Base-by-base conservation (phyloP, 2,113 vertebrate species). In the Chloroceryle aenea region DNA sequence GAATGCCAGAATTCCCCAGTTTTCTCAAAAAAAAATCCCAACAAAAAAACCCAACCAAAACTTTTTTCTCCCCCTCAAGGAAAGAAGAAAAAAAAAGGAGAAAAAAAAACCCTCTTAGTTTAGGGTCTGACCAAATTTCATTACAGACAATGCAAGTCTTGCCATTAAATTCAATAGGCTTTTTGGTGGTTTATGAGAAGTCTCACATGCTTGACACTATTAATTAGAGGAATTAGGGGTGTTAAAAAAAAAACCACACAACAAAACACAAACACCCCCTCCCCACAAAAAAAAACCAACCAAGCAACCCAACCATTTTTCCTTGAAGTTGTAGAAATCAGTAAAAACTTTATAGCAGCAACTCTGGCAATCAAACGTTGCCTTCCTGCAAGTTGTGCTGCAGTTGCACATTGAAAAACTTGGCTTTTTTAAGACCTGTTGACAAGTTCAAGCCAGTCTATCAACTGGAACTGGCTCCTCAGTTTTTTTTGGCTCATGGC, bases 1-100 rank as follows among this genome's bases (percentile, higher is more conserved):
- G 85, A 95, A 95, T 94, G 77, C 78, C 52, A 93, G 63, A 95
- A 96, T 90, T 95, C 61, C 66, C 71, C 66, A 7, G 48, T 89
- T 94, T 81, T 84, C 69, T 58, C 26, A 66, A 88, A 92, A 79
- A 71, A 17, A 3, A 3, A 9, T 12, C 38, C 38, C 38, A 40
- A 40, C 38, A 40, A 40, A 55, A 56, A 18, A 59, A 59, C 23
- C 14, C 14, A 18, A 14, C 22, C n/a, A 6, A 52, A 84, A 56
- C 17, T 58, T 82, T 79, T 73, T 83, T 52, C 12, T 25, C 32
- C 52, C 62, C 64, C 78, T 56, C 40, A 32, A 95, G 86, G 82
- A 79, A 88, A n/a, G 8, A 11, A 29, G 27, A 29, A 17, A 3
- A 3, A 8, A 1, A 4, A 5, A n/a, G 2, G 20, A 5, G 42